phyloP scores from a whole-genome alignment of 2,113 vertebrate genomes.

The Forbesichthys papilliferus region DNA sequence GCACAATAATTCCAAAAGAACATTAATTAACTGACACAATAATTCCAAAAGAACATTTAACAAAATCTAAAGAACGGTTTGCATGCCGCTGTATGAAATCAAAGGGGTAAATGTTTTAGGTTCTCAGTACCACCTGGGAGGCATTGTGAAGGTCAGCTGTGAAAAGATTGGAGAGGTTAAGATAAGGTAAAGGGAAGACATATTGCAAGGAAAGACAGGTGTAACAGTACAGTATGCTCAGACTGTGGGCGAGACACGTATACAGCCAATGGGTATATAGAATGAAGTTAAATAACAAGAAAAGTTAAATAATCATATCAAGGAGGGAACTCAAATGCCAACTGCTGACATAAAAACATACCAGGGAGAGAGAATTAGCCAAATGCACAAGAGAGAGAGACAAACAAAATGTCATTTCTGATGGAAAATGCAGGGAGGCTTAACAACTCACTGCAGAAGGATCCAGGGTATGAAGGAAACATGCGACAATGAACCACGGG shows the following conservation, averaged over 20 bases:
- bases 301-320: background rate
- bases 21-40: too few relatives aligned
- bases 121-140: slow-evolving; percentile 41
- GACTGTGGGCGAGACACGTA: background rate
- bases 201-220: background rate
- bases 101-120: slow-evolving; percentile 32
- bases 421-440: background rate
- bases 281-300: background rate
- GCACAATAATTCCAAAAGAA: background rate
- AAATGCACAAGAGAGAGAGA: background rate
- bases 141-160: slow-evolving; percentile 47
- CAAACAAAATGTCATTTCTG: background rate
- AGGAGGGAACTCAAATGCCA: background rate
- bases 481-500: background rate
- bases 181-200: background rate
- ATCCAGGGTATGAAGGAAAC: background rate
- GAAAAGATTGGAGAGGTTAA: slow-evolving; percentile 19
- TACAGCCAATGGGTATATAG: background rate
- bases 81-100: slow-evolving; percentile 34
- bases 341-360: background rate
- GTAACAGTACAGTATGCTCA: background rate
- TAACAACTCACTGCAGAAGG: too few relatives aligned
- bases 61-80: slow-evolving; percentile 14
- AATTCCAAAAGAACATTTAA: background rate
- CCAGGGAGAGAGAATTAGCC: background rate